Conservation (phyloP, 2,888 invertebrate species). For the Caenorhabditis sinica region DNA sequence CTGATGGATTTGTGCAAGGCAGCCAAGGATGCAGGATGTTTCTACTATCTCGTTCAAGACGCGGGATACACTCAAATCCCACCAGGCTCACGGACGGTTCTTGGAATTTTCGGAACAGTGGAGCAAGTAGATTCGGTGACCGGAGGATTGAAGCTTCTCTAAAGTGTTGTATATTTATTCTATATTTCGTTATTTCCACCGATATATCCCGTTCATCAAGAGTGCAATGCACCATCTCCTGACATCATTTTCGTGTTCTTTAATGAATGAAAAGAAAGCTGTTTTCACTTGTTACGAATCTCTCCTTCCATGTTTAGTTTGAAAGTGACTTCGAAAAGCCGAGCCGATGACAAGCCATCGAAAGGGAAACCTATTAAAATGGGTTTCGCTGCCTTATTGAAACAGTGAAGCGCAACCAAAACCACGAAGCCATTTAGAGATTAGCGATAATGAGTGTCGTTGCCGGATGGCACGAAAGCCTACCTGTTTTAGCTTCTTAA, state of each 20-base stretch:
- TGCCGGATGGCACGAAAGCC: conserved; percentile 41
- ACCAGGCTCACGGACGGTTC: conserved; percentile 85
- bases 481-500: conserved; percentile 48
- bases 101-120: conserved; percentile 85
- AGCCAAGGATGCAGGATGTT: conserved; percentile 84
- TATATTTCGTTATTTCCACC: neutral
- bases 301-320: conserved; percentile 1
- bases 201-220: conserved; percentile 9
- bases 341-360: neutral
- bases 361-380: conserved; percentile 32
- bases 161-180: conserved; percentile 19
- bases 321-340: conserved; percentile 6
- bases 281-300: conserved; percentile 20
- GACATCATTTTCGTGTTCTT: conserved; percentile 9
- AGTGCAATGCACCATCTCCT: conserved; percentile 26
- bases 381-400: conserved; percentile 31
- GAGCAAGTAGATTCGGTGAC: conserved; percentile 84
- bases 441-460: conserved; percentile 33
- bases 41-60: conserved; percentile 85
- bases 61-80: conserved; percentile 86
- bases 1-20: conserved; percentile 85
- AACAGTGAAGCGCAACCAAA: conserved; percentile 41
- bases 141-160: conserved; percentile 84
- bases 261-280: conserved; percentile 18
- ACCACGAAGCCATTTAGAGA: conserved; percentile 37